Percentiles rank a stretch among this genome's conserved stretches.
These are phyloP conservation scores for Chymomyza caudatula DNA, from an alignment of 2,888 invertebrate species.

Conservation along the genomic window DNA sequence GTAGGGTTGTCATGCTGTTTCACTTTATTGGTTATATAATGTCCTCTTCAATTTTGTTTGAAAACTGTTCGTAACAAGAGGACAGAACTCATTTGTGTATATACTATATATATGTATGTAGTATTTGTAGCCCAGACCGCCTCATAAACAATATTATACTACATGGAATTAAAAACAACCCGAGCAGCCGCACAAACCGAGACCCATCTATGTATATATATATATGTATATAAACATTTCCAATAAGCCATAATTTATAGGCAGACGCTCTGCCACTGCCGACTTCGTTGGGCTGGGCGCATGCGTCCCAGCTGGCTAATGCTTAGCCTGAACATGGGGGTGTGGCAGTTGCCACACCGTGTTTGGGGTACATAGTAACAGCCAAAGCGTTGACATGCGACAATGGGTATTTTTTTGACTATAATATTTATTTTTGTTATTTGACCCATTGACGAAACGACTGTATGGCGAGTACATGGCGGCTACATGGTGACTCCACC, in stretches of 20 bases:
- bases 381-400: constrained; percentile 19
- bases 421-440: constrained; percentile 41
- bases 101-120: no score
- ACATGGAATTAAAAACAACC: no score
- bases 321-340: constrained; percentile 16
- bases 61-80: no score
- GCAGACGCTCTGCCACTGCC: constrained; percentile 3
- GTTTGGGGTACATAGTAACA: neutral
- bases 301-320: neutral
- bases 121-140: no score
- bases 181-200: no score
- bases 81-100: no score
- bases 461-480: neutral
- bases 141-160: no score
- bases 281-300: neutral
- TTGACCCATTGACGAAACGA: constrained; percentile 52
- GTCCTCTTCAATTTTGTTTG: no score
- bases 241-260: constrained; percentile 52
- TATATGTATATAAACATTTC: constrained; percentile 26
- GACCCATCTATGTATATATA: neutral
- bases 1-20: no score
- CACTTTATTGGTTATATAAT: no score
- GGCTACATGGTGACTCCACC: neutral
- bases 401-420: constrained; percentile 1
- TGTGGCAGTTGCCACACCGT: neutral